phyloP scores from a whole-genome alignment of 2,888 invertebrate species.

The Platycnemis pennipes region DNA sequence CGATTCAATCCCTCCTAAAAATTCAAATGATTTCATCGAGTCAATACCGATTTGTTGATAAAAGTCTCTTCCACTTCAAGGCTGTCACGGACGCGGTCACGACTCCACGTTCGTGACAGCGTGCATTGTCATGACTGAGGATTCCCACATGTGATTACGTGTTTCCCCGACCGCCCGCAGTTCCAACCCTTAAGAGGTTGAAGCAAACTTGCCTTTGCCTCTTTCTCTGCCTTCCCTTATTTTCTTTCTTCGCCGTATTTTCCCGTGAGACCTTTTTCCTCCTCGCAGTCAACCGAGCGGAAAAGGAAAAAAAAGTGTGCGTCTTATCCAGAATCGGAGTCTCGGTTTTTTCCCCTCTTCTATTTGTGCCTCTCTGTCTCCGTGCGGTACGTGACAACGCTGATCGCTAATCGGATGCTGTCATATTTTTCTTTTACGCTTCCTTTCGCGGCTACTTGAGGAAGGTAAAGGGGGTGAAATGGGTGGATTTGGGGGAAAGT shows the following conservation, averaged over 20 bases:
- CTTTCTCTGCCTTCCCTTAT: not conserved
- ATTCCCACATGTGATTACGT: constrained; percentile 7
- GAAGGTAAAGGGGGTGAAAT: not conserved
- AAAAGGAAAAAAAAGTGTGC: not conserved
- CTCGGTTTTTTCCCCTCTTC: not conserved
- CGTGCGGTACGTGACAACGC: not conserved
- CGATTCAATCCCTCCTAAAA: not conserved
- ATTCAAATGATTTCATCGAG: not conserved
- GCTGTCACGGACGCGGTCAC: not conserved
- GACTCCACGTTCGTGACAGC: not conserved
- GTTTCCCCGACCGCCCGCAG: not conserved
- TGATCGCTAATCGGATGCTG: not conserved
- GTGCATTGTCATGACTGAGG: not conserved
- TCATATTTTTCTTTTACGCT: not conserved
- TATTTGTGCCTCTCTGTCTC: not conserved
- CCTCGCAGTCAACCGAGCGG: not conserved
- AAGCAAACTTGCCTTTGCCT: not conserved
- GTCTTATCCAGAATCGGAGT: not conserved
- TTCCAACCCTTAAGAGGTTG: not conserved
- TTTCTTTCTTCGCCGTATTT: not conserved
- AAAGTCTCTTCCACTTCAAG: not conserved
- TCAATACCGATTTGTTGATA: not conserved
- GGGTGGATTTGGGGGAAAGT: not conserved
- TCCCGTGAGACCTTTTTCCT: not conserved
- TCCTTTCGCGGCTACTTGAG: not conserved